phyloP scores from a whole-genome alignment of 1,140 invertebrate species.

The Helicoverpa armigera region DNA sequence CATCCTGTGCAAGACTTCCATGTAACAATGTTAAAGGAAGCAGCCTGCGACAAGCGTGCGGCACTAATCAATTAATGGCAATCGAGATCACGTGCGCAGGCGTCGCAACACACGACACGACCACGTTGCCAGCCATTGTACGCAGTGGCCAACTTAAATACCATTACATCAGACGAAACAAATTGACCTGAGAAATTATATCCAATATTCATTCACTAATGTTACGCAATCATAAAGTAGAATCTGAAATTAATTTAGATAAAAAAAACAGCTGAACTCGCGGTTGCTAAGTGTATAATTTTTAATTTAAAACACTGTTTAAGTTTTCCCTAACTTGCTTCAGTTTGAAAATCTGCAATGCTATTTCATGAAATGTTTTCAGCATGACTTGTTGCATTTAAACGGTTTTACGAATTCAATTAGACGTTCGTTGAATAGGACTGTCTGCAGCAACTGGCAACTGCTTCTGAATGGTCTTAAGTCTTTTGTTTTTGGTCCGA shows the following conservation, averaged over 20 bases:
- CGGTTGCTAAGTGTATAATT: constrained; percentile 2
- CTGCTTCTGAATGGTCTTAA: not conserved
- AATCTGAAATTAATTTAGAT: not conserved
- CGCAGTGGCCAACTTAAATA: constrained; percentile 11
- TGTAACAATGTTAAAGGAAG: constrained; percentile 45
- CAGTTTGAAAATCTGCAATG: not conserved
- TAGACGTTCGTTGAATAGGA: constrained; percentile 11
- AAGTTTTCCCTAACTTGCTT: not conserved
- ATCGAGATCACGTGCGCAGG: constrained; percentile 69
- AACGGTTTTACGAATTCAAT: constrained; percentile 32
- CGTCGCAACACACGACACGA: constrained; percentile 45
- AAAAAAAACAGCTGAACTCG: not conserved
- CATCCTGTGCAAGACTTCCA: constrained; percentile 31
- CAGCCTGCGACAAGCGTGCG: constrained; percentile 63
- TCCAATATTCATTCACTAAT: constrained; percentile 2
- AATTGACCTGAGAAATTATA: constrained; percentile 38
- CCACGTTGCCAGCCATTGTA: constrained; percentile 49
- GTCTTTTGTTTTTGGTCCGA: not conserved
- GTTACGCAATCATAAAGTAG: not conserved
- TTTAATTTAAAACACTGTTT: not conserved
- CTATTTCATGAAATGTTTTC: constrained; percentile 17
- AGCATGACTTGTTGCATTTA: constrained; percentile 11
- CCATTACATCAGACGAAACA: constrained; percentile 14
- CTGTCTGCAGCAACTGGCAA: not conserved
- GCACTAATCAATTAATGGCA: constrained; percentile 74